These are phyloP conservation scores for Clarias platycephalus DNA, from an alignment of 2,797 vertebrate genomes.

Conservation along the genomic window DNA sequence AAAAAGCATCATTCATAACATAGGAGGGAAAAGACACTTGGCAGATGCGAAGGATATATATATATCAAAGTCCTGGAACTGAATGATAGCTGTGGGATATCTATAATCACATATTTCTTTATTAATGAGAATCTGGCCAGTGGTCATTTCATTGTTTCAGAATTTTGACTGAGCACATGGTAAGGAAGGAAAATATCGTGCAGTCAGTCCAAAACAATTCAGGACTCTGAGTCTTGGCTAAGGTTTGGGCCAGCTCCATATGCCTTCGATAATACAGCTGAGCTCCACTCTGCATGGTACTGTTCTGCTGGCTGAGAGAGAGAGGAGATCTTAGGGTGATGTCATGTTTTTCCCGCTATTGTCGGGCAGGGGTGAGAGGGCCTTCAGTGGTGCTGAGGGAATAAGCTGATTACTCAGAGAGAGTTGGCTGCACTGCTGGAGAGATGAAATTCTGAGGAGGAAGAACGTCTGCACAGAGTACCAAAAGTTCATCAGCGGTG, in stretches of 20 bases:
- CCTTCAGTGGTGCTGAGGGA: slow-evolving; percentile 60
- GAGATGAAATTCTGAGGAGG: slow-evolving; percentile 48
- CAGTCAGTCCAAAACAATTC: slow-evolving; percentile 79
- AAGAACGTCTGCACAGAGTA: slow-evolving; percentile 40
- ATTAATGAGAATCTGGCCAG: slow-evolving; percentile 84
- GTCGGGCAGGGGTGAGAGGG: slow-evolving; percentile 54
- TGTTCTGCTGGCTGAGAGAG: slow-evolving; percentile 51
- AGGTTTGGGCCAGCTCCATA: slow-evolving; percentile 74
- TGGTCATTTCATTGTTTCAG: slow-evolving; percentile 72
- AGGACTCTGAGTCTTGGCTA: slow-evolving; percentile 76
- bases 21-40: slow-evolving; percentile 49
- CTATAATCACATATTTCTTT: slow-evolving; percentile 75
- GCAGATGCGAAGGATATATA: slow-evolving; percentile 52
- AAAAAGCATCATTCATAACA: slow-evolving; percentile 54
- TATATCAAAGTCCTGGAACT: slow-evolving; percentile 62
- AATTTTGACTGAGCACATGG: slow-evolving; percentile 64
- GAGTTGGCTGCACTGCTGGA: slow-evolving; percentile 51
- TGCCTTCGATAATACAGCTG: slow-evolving; percentile 80
- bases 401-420: slow-evolving; percentile 61
- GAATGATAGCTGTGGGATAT: slow-evolving; percentile 72
- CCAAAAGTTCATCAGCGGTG: slow-evolving; percentile 57
- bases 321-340: slow-evolving; percentile 65
- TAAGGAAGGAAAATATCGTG: slow-evolving; percentile 52
- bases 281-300: slow-evolving; percentile 55
- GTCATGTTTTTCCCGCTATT: slow-evolving; percentile 70